Evolutionary conservation across 2,113 vertebrate genomes (phyloP).

Genomic region (Loxodonta africana): DNA sequence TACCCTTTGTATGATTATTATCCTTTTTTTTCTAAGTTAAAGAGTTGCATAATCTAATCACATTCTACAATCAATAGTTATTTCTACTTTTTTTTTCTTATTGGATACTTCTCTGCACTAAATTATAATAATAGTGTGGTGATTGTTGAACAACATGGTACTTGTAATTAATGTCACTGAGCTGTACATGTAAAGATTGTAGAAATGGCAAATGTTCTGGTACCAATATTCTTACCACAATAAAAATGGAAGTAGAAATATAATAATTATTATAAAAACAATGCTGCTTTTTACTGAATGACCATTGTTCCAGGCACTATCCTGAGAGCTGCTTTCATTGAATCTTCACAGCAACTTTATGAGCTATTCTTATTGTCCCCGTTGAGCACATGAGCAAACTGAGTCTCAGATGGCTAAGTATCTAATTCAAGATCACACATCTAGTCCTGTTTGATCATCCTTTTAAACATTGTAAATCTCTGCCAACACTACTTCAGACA

Average conservation of each 20-base stretch:
- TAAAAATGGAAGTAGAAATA: too few relatives aligned
- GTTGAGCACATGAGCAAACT: not conserved
- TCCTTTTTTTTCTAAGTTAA: not conserved
- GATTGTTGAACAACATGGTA: too few relatives aligned
- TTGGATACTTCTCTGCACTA: not conserved
- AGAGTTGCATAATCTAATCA: not conserved
- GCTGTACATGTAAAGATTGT: too few relatives aligned
- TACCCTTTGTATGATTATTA: not conserved
- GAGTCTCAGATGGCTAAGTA: not conserved
- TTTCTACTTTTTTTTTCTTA: not conserved
- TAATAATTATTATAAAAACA: not conserved
- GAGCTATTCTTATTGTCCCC: not conserved
- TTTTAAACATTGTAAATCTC: not conserved
- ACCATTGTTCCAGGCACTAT: not conserved
- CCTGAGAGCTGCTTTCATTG: not conserved
- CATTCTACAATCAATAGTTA: not conserved
- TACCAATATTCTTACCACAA: too few relatives aligned
- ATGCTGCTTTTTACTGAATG: not conserved
- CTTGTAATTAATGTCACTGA: too few relatives aligned
- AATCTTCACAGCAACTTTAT: not conserved
- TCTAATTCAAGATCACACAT: fast-evolving
- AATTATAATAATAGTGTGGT: too few relatives aligned
- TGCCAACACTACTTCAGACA: not conserved
- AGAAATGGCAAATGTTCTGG: too few relatives aligned
- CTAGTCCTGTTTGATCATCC: fast-evolving